A percentile compares a stretch with the other conserved stretches of the same genome.
Conservation (phyloP, 2,113 vertebrate species). For the Nesospiza acunhae region DNA sequence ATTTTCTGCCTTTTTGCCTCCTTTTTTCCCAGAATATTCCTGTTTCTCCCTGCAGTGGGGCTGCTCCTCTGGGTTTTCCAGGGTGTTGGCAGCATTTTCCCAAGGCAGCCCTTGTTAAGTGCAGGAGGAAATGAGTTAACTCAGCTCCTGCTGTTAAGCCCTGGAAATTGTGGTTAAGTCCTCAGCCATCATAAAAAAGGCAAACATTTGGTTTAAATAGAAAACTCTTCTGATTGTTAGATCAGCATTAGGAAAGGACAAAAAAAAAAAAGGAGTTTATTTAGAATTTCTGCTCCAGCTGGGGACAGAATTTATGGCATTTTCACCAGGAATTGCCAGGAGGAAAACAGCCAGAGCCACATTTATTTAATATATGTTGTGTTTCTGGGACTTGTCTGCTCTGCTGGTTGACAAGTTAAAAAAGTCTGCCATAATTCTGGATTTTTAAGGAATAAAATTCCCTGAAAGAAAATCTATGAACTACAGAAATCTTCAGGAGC, state of each 20-base stretch:
- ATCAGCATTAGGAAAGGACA: conserved; percentile 7
- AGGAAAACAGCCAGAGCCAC: background rate
- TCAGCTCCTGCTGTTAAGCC: conserved; percentile 62
- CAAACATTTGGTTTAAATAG: conserved; percentile 69
- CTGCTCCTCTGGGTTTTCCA: background rate
- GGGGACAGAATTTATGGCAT: conserved; percentile 55
- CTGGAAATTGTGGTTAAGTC: conserved; percentile 63
- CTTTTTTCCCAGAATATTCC: background rate
- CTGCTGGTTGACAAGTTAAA: background rate
- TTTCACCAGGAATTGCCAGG: conserved; percentile 39
- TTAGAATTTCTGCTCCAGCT: conserved; percentile 47
- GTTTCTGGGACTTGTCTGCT: background rate
- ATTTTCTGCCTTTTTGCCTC: background rate
- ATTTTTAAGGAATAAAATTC: background rate
- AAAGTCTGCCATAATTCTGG: background rate
- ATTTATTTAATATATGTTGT: conserved; percentile 1
- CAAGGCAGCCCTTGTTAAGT: conserved; percentile 38
- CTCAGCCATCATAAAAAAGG: conserved; percentile 50
- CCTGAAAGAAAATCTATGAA: background rate
- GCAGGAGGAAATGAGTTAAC: conserved; percentile 70
- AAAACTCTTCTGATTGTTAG: conserved; percentile 58
- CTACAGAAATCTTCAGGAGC: background rate
- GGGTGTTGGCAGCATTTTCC: conserved; percentile 28
- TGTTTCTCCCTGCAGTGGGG: background rate
- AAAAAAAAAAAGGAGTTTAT: background rate